These are phyloP conservation scores for Eurois occulta DNA, from an alignment of 2,888 invertebrate species.

Conservation along the genomic window DNA sequence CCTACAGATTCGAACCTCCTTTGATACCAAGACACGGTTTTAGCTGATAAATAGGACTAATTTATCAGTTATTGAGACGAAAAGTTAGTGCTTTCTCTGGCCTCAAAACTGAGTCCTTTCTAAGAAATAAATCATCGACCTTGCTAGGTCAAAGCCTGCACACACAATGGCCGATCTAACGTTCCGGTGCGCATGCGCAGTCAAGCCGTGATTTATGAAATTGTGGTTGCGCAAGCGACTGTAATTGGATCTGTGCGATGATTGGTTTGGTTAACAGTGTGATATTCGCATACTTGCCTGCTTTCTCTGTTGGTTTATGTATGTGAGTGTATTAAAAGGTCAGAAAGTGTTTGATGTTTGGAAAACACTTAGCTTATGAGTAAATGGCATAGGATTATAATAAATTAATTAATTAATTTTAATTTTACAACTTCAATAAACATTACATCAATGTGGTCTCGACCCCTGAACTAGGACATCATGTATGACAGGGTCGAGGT, in stretches of 20 bases:
- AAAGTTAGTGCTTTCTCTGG: conserved; percentile 61
- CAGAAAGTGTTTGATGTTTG: neutral
- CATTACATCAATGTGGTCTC: too few relatives aligned
- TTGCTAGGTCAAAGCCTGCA: conserved; percentile 71
- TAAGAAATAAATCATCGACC: conserved; percentile 69
- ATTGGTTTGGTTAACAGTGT: conserved; percentile 43
- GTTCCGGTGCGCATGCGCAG: conserved; percentile 60
- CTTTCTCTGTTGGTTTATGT: conserved; percentile 39
- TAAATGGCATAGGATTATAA: too few relatives aligned
- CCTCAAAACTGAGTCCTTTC: conserved; percentile 63
- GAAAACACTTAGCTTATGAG: neutral
- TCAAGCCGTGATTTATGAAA: conserved; percentile 62
- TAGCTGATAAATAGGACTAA: conserved; percentile 33
- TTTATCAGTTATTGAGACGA: conserved; percentile 33
- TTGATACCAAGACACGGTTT: conserved; percentile 16
- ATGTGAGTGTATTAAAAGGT: neutral
- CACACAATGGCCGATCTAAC: conserved; percentile 46
- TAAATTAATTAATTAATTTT: too few relatives aligned
- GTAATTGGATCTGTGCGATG: conserved; percentile 61
- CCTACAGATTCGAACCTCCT: neutral
- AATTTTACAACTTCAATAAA: too few relatives aligned
- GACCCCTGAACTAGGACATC: too few relatives aligned
- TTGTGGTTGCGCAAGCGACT: conserved; percentile 62
- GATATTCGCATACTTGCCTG: conserved; percentile 25
- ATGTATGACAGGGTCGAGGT: too few relatives aligned